These are phyloP conservation scores for Sphaeramia orbicularis DNA, from an alignment of 2,797 vertebrate genomes.

Conservation along the genomic window DNA sequence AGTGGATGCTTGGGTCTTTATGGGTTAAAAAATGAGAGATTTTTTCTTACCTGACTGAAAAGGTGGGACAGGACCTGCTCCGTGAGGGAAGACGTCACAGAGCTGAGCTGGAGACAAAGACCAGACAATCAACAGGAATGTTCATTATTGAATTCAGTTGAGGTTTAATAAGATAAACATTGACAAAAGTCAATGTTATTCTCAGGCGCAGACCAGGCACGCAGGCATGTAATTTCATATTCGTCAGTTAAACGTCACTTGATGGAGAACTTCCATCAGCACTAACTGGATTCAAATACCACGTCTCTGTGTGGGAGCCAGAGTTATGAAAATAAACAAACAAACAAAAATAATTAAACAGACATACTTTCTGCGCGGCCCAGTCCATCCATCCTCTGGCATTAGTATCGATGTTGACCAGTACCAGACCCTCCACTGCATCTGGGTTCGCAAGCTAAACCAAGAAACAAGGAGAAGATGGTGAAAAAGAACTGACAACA, in stretches of 20 bases:
- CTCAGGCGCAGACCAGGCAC: background rate
- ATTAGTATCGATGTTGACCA: slow-evolving; percentile 91
- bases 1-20: no score
- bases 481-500: background rate
- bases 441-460: slow-evolving; percentile 87
- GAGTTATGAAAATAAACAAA: slow-evolving; percentile 7
- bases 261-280: slow-evolving; percentile 20
- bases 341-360: background rate
- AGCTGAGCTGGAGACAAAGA: slow-evolving; percentile 82
- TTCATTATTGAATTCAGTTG: slow-evolving; percentile 5
- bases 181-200: slow-evolving; percentile 10
- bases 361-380: slow-evolving; percentile 91
- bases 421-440: slow-evolving; percentile 91
- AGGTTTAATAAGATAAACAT: background rate
- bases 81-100: slow-evolving; percentile 89
- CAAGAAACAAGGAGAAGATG: slow-evolving; percentile 2
- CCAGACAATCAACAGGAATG: background rate
- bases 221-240: slow-evolving; percentile 19
- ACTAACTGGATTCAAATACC: slow-evolving; percentile 24
- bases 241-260: background rate
- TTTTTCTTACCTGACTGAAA: slow-evolving; percentile 88
- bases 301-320: background rate
- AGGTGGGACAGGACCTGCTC: slow-evolving; percentile 92
- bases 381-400: slow-evolving; percentile 95
- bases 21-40: no score